Base-by-base conservation (phyloP, 2,888 invertebrate genomes). In the Leptopilina syphax region DNA sequence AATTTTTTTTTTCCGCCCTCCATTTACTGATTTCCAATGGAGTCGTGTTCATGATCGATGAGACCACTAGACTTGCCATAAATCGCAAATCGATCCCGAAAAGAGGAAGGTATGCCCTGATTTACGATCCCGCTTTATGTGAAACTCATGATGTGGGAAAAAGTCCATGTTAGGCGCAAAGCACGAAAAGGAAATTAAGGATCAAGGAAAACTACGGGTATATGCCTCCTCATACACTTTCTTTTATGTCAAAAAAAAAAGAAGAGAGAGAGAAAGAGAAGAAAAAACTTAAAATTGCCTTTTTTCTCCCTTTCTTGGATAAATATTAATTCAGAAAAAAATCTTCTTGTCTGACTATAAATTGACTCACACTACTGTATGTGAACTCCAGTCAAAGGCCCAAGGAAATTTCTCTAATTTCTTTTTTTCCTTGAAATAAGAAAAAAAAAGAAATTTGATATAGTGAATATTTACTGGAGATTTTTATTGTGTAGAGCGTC, bases 91-190 rank as follows among this genome's bases (percentile, higher is more conserved):
- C 76, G 65, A 79, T 73, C 79, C 44, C 50, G 12, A 50, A 18
- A 10, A 57, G 34, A 73, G 54, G 57, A 73, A 73, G 50, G 66
- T 77, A 63, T 50, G n/a, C 27, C 54, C 44, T 79, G 81, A 83
- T 83, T 82, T 83, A 83, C 65, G 77, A 80, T 54, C 83, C 34
- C 79, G 76, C 57, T 68, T 81, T 78, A 78, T 77, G 81, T 65
- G 79, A 83, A 73, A 78, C 79, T 77, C 77, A 65, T 18, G 67
- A 79, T 77, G 77, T 50, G 47, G 24, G 66, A 57, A 73, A 18
- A 73, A 57, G n/a, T 60, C 57, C 41, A 57, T 27, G 68, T 50
- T 18, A 65, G 65, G 77, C 47, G 50, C 50, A 50, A 50, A 54
- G 60, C 68, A 80, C 82, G 68, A 82, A 80, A 80, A 79, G 54